Percentiles rank a stretch among this genome's conserved stretches.
These are phyloP conservation scores for Hiodon tergisus DNA, from an alignment of 2,113 vertebrate species.

Conservation along the genomic window DNA sequence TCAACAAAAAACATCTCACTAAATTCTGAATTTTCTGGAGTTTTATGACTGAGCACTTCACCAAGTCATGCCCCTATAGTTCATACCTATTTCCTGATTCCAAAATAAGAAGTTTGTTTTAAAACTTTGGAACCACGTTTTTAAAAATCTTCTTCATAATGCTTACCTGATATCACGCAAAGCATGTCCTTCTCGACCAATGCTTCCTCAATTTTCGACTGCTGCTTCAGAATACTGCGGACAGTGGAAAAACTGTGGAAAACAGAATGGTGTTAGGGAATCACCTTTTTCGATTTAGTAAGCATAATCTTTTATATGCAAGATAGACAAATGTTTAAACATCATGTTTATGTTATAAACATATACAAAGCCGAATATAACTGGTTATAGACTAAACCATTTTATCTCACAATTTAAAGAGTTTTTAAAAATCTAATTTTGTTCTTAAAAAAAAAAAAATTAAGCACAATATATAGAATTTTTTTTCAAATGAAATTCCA, in stretches of 20 bases:
- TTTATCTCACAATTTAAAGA: conserved; percentile 4
- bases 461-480: background rate
- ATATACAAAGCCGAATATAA: conserved; percentile 9
- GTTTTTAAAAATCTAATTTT: conserved; percentile 12
- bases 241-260: background rate
- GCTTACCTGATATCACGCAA: background rate
- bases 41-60: conserved; percentile 8
- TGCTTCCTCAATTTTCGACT: conserved; percentile 16
- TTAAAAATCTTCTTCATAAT: conserved; percentile 7
- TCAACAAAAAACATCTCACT: background rate
- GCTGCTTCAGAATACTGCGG: background rate
- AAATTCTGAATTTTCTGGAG: conserved; percentile 19
- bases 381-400: conserved; percentile 1
- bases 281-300: conserved; percentile 17
- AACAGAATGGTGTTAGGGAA: background rate
- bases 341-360: conserved; percentile 10
- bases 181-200: background rate
- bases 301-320: conserved; percentile 13
- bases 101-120: conserved; percentile 42
- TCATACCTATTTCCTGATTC: background rate
- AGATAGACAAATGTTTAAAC: conserved; percentile 10
- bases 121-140: conserved; percentile 41
- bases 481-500: conserved; percentile 18
- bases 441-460: background rate
- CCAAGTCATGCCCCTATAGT: background rate